These are phyloP conservation scores for Paramuricea clavata DNA, from an alignment of 92 coral and sea anemone genomes.

Conservation along the genomic window DNA sequence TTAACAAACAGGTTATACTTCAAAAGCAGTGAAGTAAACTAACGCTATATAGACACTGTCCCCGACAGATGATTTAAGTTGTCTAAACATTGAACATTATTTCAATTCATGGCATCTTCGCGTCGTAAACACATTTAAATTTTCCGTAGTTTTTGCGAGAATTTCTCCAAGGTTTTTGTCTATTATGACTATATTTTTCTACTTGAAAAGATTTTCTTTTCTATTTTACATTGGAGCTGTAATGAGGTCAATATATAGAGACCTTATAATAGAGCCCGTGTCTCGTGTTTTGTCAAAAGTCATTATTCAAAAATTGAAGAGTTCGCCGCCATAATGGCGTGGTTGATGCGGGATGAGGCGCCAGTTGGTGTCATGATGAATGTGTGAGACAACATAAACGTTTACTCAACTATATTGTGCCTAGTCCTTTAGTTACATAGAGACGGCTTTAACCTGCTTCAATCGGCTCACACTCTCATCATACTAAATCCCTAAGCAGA, in stretches of 20 bases:
- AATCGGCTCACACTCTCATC: slow-evolving; percentile 46
- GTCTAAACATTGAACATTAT: slow-evolving; percentile 35
- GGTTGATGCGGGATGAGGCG: slow-evolving; percentile 50
- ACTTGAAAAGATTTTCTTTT: neutral
- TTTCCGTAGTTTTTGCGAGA: neutral
- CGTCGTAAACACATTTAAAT: slow-evolving; percentile 8
- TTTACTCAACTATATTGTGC: slow-evolving; percentile 54
- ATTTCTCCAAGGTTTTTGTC: neutral
- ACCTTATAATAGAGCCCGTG: neutral
- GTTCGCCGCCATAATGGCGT: slow-evolving; percentile 56
- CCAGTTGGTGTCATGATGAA: slow-evolving; percentile 54
- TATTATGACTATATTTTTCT: too few species aligned
- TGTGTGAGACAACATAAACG: slow-evolving; percentile 46
- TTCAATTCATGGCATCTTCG: slow-evolving; percentile 26
- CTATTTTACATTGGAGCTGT: neutral
- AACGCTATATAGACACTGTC: slow-evolving; percentile 7
- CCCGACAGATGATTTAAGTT: slow-evolving; percentile 16
- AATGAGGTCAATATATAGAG: slow-evolving; percentile 13
- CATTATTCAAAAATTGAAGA: slow-evolving; percentile 49
- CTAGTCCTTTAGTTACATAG: slow-evolving; percentile 45
- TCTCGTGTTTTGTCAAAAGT: slow-evolving; percentile 51
- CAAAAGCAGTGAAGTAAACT: neutral
- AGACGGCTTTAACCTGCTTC: slow-evolving; percentile 55
- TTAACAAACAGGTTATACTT: neutral
- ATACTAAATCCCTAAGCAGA: slow-evolving; percentile 51